Base-by-base conservation (phyloP, 2,797 vertebrate species). In the Phrynocephalus vlangalii region DNA sequence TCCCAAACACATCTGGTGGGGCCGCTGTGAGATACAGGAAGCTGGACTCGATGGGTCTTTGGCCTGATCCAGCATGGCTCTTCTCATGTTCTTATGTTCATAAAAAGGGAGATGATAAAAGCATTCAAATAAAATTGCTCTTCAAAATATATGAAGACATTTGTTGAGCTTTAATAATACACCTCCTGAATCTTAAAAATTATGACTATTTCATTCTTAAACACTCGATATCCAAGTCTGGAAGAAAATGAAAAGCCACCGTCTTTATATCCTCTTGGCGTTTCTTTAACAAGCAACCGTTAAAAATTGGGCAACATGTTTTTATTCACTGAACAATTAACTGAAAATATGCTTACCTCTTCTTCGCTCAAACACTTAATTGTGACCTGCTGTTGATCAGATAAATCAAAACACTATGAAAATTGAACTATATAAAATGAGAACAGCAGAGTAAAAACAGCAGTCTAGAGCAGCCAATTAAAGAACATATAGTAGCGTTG, bases 111-210 rank as follows among this genome's bases (percentile, higher is more conserved):
- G 38, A 44, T 44, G 38, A 44, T 44, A 44, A 13, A 30, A 83
- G 60, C 50, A 30, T 91, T 91, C 83, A 44, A 56, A 75, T 72
- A 87, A 87, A 91, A 77, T 60, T 87, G 26, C 44, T 68, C n/a
- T 71, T 48, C 83, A 77, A 87, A 88, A 38, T 10, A 22, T 6
- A 20, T 38, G 13, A 76, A 71, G 18, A 10, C 28, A 70, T 68
- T 87, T 86, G 76, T 33, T 91, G 83, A n/a, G 1, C 68, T 24
- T 11, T 89, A 60, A 16, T 52, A 80, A 87, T 7, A 86, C 79
- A 84, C 83, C 67, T 6, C 4, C n/a, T 90, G 18, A 0, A 86
- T 87, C 72, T 78, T 71, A 24, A n/a, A 71, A 68, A 56, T 60
- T 52, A n/a, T 52, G 50, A 87, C 28, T 52, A 77, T 68, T 87